Evolutionary conservation across 2,797 vertebrate genomes (phyloP).

Genomic region (Liparis tanakae): DNA sequence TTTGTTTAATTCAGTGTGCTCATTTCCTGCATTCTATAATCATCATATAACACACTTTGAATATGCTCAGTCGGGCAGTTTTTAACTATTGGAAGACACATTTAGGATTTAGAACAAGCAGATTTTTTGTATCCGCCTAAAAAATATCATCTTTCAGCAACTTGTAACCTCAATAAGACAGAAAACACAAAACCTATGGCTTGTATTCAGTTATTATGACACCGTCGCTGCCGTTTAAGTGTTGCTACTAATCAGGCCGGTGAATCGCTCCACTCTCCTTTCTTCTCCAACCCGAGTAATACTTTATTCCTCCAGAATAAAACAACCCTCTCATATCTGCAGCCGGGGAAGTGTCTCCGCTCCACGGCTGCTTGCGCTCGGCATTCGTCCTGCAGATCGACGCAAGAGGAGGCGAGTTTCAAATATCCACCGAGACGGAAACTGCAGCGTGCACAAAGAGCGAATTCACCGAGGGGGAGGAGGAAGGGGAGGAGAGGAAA

Average conservation of each 20-base stretch:
- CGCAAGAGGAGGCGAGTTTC: slow-evolving; percentile 48
- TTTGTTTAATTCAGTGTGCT: not conserved
- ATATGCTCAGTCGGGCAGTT: not conserved
- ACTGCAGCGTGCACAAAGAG: slow-evolving; percentile 61
- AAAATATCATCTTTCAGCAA: not conserved
- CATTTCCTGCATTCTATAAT: not conserved
- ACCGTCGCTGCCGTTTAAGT: slow-evolving; percentile 15
- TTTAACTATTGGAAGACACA: not conserved
- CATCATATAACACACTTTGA: not conserved
- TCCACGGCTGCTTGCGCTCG: slow-evolving; percentile 23
- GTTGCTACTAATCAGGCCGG: slow-evolving; percentile 59
- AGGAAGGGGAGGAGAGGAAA: not conserved
- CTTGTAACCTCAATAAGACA: not conserved
- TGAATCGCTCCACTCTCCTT: slow-evolving; percentile 37
- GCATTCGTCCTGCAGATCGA: slow-evolving; percentile 53
- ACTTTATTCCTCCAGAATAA: slow-evolving; percentile 59
- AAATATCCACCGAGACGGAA: slow-evolving; percentile 30
- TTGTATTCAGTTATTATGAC: not conserved
- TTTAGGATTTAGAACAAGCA: not conserved
- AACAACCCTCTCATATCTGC: slow-evolving; percentile 43
- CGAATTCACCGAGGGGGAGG: slow-evolving; percentile 53
- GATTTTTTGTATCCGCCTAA: not conserved
- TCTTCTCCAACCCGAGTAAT: slow-evolving; percentile 42
- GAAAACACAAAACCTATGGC: not conserved
- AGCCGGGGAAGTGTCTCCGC: slow-evolving; percentile 46